Base-by-base conservation (phyloP, 2,113 vertebrate genomes). In the Oncorhynchus tshawytscha region DNA sequence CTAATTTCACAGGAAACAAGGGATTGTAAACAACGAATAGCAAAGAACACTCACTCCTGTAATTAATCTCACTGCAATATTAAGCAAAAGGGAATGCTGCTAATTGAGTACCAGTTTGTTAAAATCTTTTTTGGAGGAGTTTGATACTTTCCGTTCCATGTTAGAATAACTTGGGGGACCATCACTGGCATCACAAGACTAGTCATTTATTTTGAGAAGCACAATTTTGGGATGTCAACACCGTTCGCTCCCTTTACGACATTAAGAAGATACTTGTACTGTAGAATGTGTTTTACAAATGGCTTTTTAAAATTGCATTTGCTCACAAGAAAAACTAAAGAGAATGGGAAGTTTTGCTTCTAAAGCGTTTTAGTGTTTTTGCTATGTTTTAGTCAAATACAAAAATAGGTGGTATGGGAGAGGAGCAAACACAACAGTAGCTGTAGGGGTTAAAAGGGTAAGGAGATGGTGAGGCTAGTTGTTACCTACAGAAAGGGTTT, bases 11-110 rank as follows among this genome's bases (percentile, higher is more conserved):
- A 77, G 78, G 66, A 64, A 75, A 82, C 75, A 59, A 51, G 59
- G 45, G 24, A 84, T 66, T 78, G 74, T 76, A 79, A 81, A 81
- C 74, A 72, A 69, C 77, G 54, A 73, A 76, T 76, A 31, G 57
- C 75, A 62, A 76, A 29, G 22, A 60, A 60, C 20, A 34, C 70
- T 22, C 5, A 15, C 16, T 60, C 49, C 39, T 4, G 51, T 60
- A 75, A 31, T 68, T 60, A 69, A 31, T 68, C 18, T 29, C 51
- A 54, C 31, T n/a, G 11, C 7, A 76, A 22, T 48, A 64, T 70
- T 18, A 62, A 39, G 39, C 57, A n/a, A 18, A 6, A 22, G n/a
- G 65, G 65, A 67, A n/a, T 57, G 66, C 27, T 22, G 16, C 5
- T 24, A 48, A 24, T 72, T 72, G 18, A 70, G 22, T 70, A 75